Base-by-base conservation (phyloP, 2,888 invertebrate genomes). In the Luffia ferchaultella region DNA sequence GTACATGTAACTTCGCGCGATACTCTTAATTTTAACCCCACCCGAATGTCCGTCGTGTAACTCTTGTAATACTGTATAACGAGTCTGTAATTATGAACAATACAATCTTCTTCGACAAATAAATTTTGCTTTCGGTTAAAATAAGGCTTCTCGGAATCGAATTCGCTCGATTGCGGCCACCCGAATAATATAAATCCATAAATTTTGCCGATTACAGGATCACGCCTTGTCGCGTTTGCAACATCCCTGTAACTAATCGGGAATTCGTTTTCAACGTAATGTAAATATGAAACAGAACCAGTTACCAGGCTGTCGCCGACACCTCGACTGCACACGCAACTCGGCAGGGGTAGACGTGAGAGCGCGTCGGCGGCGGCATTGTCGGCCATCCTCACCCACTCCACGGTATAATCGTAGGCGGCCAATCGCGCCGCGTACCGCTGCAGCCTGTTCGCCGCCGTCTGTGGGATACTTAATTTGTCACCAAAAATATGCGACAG, bases 11-110 rank as follows among this genome's bases (percentile, higher is more conserved):
- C 42, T 42, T 3, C 48, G 42, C 7, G 42, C 18, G 9, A 42
- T 1, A n/a, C 12, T 15, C n/a, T 42, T 42, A 12, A 16, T 18
- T 19, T 48, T 48, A 2, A 42, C 42, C 2, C 42, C 42, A 2
- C 48, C 48, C 42, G 42, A 19, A 20, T 48, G 48, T 2, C 30
- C 2, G 19, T 17, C 19, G 19, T 48, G 48, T 5, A 48, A 20
- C 16, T 42, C 42, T 42, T 42, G 3, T 20, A 46, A 15, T 20
- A 46, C 12, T 51, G 51, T 12, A 55, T 18, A n/a, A 55, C 54
- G 1, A 55, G 41, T 7, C 54, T 16, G 42, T 54, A 46, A 16
- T 43, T 48, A 18, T 47, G 50, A 3, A 54, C 20, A 20, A 54
- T 49, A 41, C 54, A 52, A n/a, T n/a, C n/a, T n/a, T n/a, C n/a